Evolutionary conservation across 2,888 invertebrate species (phyloP), one percentile per base, ranked within the genome.

Genomic region (Vesta saturnalis): DNA sequence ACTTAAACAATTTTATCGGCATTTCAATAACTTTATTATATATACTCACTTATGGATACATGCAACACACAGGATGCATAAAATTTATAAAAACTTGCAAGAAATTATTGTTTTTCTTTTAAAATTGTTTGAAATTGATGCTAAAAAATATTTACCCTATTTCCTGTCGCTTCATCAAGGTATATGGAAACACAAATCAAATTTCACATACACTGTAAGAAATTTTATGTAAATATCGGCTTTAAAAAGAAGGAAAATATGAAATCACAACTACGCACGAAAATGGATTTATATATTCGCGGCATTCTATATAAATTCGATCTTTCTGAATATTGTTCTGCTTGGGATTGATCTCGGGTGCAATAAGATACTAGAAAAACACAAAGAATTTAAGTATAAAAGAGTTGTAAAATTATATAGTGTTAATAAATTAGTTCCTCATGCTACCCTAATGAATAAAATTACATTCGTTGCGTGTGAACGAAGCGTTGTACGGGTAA

Each of bases 111-210:
- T n/a, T n/a, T n/a, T n/a, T n/a, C n/a, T n/a, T n/a, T n/a, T n/a
- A n/a, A n/a, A n/a, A n/a, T n/a, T n/a, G n/a, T n/a, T n/a, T n/a
- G n/a, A 43, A 63, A 56, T 57, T 47, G 35, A 12, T 16, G 52
- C 49, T 64, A 35, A 58, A 64, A 39, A 39, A 55, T 60, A 55
- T 55, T 60, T 46, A 47, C 59, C 58, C 60, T 60, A 60, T 56
- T 65, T 65, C 65, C 65, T 49, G 60, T 43, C 60, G 65, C 65
- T 65, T 65, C 65, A 65, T 65, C 65, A 65, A 52, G 59, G 60
- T 60, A 59, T 65, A 59, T 65, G 54, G 55, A 60, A 64, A 55
- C 60, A 39, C 18, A 65, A 65, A 65, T 65, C 55, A 55, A 43
- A 65, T 65, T 65, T 65, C 60, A 22, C 60, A 60, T 54, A 65